phyloP scores from a whole-genome alignment of 1,140 invertebrate genomes.

The Papilio xuthus region DNA sequence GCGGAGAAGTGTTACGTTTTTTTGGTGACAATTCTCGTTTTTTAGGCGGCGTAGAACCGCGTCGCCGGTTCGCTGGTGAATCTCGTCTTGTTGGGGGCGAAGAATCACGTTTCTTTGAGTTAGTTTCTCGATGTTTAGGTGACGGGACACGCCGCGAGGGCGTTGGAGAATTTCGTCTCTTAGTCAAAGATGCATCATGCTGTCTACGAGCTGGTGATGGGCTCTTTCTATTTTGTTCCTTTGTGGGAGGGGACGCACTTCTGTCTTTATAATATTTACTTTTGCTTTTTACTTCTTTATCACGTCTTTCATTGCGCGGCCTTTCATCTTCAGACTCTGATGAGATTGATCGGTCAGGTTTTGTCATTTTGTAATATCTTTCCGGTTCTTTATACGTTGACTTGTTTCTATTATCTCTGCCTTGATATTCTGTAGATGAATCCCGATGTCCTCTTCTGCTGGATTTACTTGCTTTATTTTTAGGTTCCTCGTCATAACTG shows the following conservation, averaged over 20 bases:
- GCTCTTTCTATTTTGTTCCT: slow-evolving; percentile 37
- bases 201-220: slow-evolving; percentile 9
- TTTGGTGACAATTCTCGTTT: slow-evolving; percentile 55
- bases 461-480: slow-evolving; percentile 56
- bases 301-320: slow-evolving; percentile 51
- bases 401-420: slow-evolving; percentile 53
- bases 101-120: slow-evolving; percentile 33
- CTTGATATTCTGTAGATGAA: slow-evolving; percentile 51
- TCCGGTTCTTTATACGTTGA: slow-evolving; percentile 53
- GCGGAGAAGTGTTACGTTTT: slow-evolving; percentile 43
- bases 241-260: slow-evolving; percentile 49
- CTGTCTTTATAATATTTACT: slow-evolving; percentile 54
- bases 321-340: slow-evolving; percentile 61
- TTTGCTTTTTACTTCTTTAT: slow-evolving; percentile 57
- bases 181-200: not conserved
- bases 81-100: slow-evolving; percentile 31
- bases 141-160: not conserved
- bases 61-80: not conserved
- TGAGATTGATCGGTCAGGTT: slow-evolving; percentile 50
- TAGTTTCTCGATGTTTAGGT: not conserved
- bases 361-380: slow-evolving; percentile 58
- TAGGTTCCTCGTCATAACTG: slow-evolving; percentile 51
- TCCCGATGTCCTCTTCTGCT: slow-evolving; percentile 55
- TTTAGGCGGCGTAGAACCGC: not conserved
- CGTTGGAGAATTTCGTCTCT: slow-evolving; percentile 24